phyloP scores from a whole-genome alignment of 2,113 vertebrate species.

The Silurus meridionalis region DNA sequence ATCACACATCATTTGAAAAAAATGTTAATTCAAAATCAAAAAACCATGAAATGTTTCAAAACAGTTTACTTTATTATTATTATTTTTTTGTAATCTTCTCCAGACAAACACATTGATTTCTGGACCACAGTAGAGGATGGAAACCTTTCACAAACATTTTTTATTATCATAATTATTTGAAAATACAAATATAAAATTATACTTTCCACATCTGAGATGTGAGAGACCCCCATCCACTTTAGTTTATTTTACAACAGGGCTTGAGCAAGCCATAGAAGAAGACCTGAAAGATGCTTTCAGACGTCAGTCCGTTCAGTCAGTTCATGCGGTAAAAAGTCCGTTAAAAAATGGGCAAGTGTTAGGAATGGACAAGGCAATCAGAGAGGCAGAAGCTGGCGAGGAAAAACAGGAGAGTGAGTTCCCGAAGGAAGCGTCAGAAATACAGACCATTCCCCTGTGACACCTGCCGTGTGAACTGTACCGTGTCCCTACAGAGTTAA shows the following conservation, averaged over 20 bases:
- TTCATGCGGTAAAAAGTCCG: slow-evolving; percentile 65
- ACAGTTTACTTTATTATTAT: slow-evolving; percentile 84
- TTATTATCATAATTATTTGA: slow-evolving; percentile 95
- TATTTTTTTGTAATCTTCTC: slow-evolving; percentile 73
- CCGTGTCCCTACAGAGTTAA: slow-evolving; percentile 8
- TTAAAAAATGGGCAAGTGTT: slow-evolving; percentile 69
- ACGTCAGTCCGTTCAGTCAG: slow-evolving; percentile 64
- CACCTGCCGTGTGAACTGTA: slow-evolving; percentile 34
- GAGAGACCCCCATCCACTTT: slow-evolving; percentile 93
- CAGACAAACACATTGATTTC: slow-evolving; percentile 97
- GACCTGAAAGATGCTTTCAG: slow-evolving; percentile 93
- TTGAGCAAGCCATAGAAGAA: slow-evolving; percentile 92
- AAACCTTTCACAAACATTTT: slow-evolving; percentile 97
- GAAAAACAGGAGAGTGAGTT: slow-evolving; percentile 29
- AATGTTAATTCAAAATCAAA: slow-evolving; percentile 50
- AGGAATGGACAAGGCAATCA: slow-evolving; percentile 65
- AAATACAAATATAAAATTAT: slow-evolving; percentile 99
- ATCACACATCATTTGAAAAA: slow-evolving; percentile 54
- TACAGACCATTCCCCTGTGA: slow-evolving; percentile 32
- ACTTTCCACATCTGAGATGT: slow-evolving; percentile 97
- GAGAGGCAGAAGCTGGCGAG: slow-evolving; percentile 38
- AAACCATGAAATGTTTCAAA: slow-evolving; percentile 79
- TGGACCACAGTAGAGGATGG: slow-evolving; percentile 98
- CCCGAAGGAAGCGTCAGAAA: slow-evolving; percentile 31
- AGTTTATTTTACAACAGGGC: slow-evolving; percentile 90